Base-by-base conservation (phyloP, 2,888 invertebrate species). In the Mythimna albipuncta region DNA sequence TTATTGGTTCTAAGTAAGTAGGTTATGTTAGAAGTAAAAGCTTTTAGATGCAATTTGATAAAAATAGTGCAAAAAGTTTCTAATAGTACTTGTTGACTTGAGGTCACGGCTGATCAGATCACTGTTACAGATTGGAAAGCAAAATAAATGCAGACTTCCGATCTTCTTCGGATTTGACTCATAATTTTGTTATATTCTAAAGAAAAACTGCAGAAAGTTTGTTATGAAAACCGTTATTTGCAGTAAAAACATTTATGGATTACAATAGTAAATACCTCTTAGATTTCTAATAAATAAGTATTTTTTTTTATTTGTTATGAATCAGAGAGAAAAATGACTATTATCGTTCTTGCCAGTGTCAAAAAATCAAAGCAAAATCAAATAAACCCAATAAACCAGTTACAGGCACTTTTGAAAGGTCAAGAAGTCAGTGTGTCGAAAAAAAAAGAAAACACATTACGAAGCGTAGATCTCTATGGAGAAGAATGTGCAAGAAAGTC, bases 21-120 rank as follows among this genome's bases (percentile, higher is more conserved):
- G 47, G 67, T 70, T 63, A 73, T 78, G 64, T 67, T 65, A 13
- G 21, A 64, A 74, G 71, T 77, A 66, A 83, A 83, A 77, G 77
- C 64, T 83, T 85, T 79, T 54, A 13, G 72, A 71, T 64, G 71
- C 64, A 69, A 73, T 77, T 74, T 58, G 52, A 55, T 58, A 52
- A 54, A 72, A 75, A 72, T n/a, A 62, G 55, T 47, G 19, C n/a
- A 59, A 72, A 72, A 69, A 44, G 7, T 50, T 41, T 2, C 2
- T 64, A 16, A 16, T 21, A 65, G 32, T 57, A 11, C 21, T 62
- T 44, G 52, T 61, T 35, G 16, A 32, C 19, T 59, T 6, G 35
- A 19, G 41, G 9, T 26, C 41, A 21, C 41, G 47, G 0, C 19
- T 62, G 21, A 38, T 38, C 16, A 38, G 50, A 64, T 35, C 41